These are phyloP conservation scores for Yponomeuta malinellus DNA, from an alignment of 2,888 invertebrate genomes.

Conservation along the genomic window DNA sequence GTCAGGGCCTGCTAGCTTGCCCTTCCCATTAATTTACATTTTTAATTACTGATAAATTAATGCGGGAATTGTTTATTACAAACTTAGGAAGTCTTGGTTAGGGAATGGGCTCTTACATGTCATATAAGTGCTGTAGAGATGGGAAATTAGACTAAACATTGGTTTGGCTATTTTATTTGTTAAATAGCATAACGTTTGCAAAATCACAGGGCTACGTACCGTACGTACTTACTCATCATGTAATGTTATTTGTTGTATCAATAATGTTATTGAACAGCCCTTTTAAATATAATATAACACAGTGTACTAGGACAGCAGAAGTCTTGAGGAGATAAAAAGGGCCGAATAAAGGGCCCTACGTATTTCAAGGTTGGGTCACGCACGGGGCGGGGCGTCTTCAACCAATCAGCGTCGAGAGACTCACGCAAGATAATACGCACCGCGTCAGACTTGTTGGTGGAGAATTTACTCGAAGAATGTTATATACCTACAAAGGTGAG, in stretches of 20 bases:
- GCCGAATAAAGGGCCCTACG: conserved; percentile 58
- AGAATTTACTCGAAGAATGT: not conserved
- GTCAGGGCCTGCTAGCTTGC: conserved; percentile 17
- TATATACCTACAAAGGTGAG: conserved; percentile 13
- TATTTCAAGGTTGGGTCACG: conserved; percentile 66
- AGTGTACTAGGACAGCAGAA: conserved; percentile 63
- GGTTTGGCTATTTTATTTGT: not conserved
- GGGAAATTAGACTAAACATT: not conserved
- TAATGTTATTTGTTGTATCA: conserved; percentile 37
- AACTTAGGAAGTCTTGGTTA: not conserved
- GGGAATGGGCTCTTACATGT: not conserved
- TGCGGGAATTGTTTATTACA: conserved; percentile 18
- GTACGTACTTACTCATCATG: not conserved
- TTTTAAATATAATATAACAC: conserved; percentile 76
- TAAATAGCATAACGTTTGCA: not conserved
- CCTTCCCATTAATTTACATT: conserved; percentile 35
- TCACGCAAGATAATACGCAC: conserved; percentile 66
- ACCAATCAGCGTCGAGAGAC: conserved; percentile 52
- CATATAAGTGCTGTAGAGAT: not conserved
- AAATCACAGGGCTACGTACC: not conserved
- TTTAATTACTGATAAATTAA: conserved; percentile 50
- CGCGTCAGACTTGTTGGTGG: conserved; percentile 8
- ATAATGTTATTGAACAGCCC: conserved; percentile 58
- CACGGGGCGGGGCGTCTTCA: conserved; percentile 64
- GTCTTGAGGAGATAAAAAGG: conserved; percentile 57